Evolutionary conservation across 2,113 vertebrate species (phyloP), one percentile per base, ranked within the genome.

Genomic region (Cnemophilus loriae): DNA sequence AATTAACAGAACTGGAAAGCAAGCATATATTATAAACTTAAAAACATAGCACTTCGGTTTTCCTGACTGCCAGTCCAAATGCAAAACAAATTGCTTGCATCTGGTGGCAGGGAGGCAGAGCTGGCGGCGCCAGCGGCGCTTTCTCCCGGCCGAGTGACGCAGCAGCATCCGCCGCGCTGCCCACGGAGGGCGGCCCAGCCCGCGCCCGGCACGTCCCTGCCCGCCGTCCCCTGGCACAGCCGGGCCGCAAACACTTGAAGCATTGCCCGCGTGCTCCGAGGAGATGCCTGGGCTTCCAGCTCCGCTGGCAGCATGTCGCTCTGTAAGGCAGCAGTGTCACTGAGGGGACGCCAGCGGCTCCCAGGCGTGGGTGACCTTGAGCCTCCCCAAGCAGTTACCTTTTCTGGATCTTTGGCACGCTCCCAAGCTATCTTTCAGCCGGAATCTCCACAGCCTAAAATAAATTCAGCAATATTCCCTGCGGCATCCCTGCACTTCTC

Each of bases 381-480:
- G 74, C 84, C 52, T 81, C 65, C 77, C 84, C 20, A 16, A 60
- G 94, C 95, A 91, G 86, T 78, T 89, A 92, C 93, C 89, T 97
- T 97, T 97, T 95, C 93, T 92, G 95, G 96, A 64, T 84, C 93
- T 93, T 91, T 96, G 95, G 95, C 95, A 64, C 2, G 11, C 86
- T 91, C 83, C 85, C 95, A 91, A 95, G 80, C 32, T 83, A 50
- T 90, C 91, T 87, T 92, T 84, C 86, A 71, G 89, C 69, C 89
- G 4, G 61, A 94, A 95, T 63, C 73, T 84, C 86, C 2, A 0
- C 21, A 46, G 91, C 96, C 56, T 55, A 97, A 97, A 95, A 97
- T 96, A 92, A 95, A 94, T 93, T 59, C 49, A 41, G 91, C 60
- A 87, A 95, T 67, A 87, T 82, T 89, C 52, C 28, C 64, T 73